phyloP scores from a whole-genome alignment of 1,140 invertebrate genomes.

The Aricia agestis region DNA sequence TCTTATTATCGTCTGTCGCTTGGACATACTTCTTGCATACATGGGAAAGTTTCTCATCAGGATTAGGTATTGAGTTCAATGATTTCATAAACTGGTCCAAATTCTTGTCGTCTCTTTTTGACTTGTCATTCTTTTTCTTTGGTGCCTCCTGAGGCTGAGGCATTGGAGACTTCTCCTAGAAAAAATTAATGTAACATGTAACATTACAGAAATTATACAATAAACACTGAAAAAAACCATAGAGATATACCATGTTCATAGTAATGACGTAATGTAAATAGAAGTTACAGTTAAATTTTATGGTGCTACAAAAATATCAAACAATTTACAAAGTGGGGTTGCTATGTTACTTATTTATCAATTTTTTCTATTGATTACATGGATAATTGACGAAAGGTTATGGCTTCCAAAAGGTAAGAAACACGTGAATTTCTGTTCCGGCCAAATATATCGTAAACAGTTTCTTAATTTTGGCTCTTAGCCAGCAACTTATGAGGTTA shows the following conservation, averaged over 20 bases:
- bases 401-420: conserved; percentile 57
- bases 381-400: too few relatives aligned
- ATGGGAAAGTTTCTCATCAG: conserved; percentile 85
- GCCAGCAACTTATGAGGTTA: conserved; percentile 54
- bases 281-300: too few relatives aligned
- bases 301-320: background rate
- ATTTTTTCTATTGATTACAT: background rate
- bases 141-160: conserved; percentile 39
- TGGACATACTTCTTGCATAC: conserved; percentile 86
- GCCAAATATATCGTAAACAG: conserved; percentile 71
- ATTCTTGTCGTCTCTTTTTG: conserved; percentile 77
- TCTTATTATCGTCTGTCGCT: conserved; percentile 85
- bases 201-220: too few relatives aligned
- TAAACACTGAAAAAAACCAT: too few relatives aligned
- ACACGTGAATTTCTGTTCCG: conserved; percentile 50
- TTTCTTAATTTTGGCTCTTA: conserved; percentile 45
- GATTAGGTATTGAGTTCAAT: conserved; percentile 79
- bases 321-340: background rate
- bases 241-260: too few relatives aligned
- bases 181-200: background rate
- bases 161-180: conserved; percentile 44
- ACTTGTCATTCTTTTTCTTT: conserved; percentile 61
- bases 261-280: too few relatives aligned
- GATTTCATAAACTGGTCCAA: conserved; percentile 84
- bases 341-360: background rate